Conservation (phyloP, 2,888 invertebrate species). For the Strigamia transsilvanica region DNA sequence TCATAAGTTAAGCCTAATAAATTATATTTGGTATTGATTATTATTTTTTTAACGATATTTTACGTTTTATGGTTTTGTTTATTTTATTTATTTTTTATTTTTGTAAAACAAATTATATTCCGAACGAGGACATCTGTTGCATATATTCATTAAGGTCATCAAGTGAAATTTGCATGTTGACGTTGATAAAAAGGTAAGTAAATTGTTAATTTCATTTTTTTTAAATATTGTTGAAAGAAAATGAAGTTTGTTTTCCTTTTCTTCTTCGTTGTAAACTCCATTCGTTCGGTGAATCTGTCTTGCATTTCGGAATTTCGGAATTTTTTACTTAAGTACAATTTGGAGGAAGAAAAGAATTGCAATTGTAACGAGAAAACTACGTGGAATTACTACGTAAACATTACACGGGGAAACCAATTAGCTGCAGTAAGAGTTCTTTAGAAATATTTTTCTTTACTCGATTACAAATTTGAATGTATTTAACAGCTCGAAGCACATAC, state of each 20-base stretch:
- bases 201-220: no score
- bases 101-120: no score
- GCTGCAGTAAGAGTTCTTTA: neutral
- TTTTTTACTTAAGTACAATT: neutral
- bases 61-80: neutral
- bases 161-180: neutral
- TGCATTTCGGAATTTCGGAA: neutral
- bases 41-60: neutral
- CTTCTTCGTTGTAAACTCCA: neutral
- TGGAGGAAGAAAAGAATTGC: neutral
- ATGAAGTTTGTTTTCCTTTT: neutral
- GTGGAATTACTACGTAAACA: neutral
- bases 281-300: neutral
- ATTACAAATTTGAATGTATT: neutral
- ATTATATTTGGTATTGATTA: slow-evolving; percentile 10
- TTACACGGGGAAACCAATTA: neutral
- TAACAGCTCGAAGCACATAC: neutral
- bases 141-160: neutral
- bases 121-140: neutral
- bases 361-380: neutral
- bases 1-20: slow-evolving; percentile 18
- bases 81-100: no score
- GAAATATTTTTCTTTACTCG: neutral
- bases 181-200: neutral
- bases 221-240: neutral